A percentile compares a stretch with the other conserved stretches of the same genome.
Evolutionary conservation across 2,888 invertebrate species (phyloP).

Genomic region (Micoletzkya japonica): DNA sequence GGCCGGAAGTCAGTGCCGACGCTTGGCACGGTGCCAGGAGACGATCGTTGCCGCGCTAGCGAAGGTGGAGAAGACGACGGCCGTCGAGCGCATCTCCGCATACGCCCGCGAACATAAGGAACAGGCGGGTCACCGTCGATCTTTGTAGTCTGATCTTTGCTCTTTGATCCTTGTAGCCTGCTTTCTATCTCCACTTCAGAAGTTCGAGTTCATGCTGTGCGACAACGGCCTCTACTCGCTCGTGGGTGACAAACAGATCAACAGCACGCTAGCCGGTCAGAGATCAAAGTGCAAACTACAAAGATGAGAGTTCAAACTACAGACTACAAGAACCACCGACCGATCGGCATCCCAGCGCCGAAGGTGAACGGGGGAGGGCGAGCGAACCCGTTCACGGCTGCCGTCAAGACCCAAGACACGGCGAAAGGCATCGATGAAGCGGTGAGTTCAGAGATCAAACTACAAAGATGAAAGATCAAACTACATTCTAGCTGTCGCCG

Average conservation of each 20-base stretch:
- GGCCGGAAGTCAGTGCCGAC: neutral
- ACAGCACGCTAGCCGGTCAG: constrained; percentile 6
- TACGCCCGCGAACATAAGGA: constrained; percentile 19
- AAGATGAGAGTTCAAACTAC: too few species aligned
- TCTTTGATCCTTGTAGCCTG: constrained; percentile 17
- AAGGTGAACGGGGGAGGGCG: constrained; percentile 10
- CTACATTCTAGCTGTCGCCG: constrained; percentile 4
- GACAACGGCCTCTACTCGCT: constrained; percentile 29
- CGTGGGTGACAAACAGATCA: constrained; percentile 14
- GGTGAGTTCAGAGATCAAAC: neutral
- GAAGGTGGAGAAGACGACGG: constrained; percentile 21
- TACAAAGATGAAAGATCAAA: neutral
- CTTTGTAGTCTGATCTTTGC: too few species aligned
- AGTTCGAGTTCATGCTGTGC: constrained; percentile 37
- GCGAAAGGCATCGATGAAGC: constrained; percentile 14
- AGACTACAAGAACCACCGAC: constrained; percentile 41
- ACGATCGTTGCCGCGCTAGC: neutral
- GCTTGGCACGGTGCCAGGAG: neutral
- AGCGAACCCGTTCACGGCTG: constrained; percentile 21
- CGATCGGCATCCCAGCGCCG: constrained; percentile 15
- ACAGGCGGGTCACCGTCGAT: constrained; percentile 13
- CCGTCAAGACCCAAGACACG: neutral
- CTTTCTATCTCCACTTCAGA: too few species aligned
- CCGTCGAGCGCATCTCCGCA: constrained; percentile 5
- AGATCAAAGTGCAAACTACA: too few species aligned